A percentile compares a stretch with the other conserved stretches of the same genome.
Evolutionary conservation across 2,113 vertebrate species (phyloP).

Genomic region (Centropus unirufus): DNA sequence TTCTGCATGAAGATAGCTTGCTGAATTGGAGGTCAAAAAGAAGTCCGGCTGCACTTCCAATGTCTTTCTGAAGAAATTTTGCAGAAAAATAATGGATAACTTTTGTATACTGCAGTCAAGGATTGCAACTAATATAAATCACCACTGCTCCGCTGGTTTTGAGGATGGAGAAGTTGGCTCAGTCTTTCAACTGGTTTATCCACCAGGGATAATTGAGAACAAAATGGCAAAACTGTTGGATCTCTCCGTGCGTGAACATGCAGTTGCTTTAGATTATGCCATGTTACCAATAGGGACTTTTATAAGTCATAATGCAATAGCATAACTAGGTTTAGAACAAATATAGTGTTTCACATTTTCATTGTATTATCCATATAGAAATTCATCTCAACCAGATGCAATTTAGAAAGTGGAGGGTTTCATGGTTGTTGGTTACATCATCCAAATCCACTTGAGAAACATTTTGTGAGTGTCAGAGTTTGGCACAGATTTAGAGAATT

Average conservation of each 20-base stretch:
- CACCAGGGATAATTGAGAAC: not conserved
- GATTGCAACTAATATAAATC: not conserved
- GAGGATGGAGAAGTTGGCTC: not conserved
- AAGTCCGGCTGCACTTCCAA: not conserved
- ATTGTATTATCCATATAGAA: not conserved
- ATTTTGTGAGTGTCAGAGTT: not conserved
- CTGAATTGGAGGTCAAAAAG: not conserved
- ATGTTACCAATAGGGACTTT: not conserved
- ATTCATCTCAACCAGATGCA: not conserved
- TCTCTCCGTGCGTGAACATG: rapidly evolving
- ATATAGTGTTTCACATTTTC: not conserved
- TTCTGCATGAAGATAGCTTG: not conserved
- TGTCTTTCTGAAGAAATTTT: not conserved
- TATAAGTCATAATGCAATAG: not conserved
- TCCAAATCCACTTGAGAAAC: not conserved
- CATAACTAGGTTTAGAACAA: not conserved
- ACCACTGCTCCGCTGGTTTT: not conserved
- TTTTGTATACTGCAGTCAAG: not conserved
- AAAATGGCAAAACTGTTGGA: not conserved
- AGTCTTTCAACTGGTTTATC: not conserved
- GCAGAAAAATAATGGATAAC: not conserved
- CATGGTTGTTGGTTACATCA: constrained; percentile 27
- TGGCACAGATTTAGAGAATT: constrained; percentile 11
- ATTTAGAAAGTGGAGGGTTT: not conserved
- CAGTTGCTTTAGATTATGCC: not conserved